A percentile compares a stretch with the other conserved stretches of the same genome.
Conservation (phyloP, 2,888 invertebrate species). For the Heteromurus nitidus region DNA sequence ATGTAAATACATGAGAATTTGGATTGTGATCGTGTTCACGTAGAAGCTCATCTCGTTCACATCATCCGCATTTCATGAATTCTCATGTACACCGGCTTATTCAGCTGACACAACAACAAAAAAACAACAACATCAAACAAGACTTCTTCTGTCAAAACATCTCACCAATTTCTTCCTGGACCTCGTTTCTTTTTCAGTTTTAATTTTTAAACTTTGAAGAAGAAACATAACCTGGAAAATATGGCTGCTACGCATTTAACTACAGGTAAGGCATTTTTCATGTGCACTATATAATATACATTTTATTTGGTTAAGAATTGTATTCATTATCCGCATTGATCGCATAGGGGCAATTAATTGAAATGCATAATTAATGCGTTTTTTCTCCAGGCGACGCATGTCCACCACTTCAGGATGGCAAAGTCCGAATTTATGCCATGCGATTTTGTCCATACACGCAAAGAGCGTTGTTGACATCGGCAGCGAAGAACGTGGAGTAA, state of each 20-base stretch:
- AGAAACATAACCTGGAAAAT: neutral
- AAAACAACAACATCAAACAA: no score
- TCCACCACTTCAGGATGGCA: constrained; percentile 68
- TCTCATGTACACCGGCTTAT: no score
- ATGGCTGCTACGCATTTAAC: constrained; percentile 32
- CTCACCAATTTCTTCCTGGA: no score
- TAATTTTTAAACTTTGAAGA: neutral
- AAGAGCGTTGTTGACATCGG: constrained; percentile 74
- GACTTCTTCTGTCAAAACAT: no score
- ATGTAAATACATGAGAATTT: no score
- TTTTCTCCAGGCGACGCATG: constrained; percentile 63
- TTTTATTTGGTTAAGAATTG: neutral
- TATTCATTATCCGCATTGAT: neutral
- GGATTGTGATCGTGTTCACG: no score
- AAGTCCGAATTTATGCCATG: constrained; percentile 71
- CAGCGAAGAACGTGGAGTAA: constrained; percentile 75
- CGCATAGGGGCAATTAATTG: neutral
- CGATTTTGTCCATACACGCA: constrained; percentile 75
- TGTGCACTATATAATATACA: neutral
- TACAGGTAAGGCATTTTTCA: constrained; percentile 8
- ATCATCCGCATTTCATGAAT: no score
- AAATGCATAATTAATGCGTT: neutral
- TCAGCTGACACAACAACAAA: no score
- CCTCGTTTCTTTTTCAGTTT: no score
- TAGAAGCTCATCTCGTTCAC: no score